phyloP scores from a whole-genome alignment of 2,888 invertebrate species.

The Tryphoninae sp. region DNA sequence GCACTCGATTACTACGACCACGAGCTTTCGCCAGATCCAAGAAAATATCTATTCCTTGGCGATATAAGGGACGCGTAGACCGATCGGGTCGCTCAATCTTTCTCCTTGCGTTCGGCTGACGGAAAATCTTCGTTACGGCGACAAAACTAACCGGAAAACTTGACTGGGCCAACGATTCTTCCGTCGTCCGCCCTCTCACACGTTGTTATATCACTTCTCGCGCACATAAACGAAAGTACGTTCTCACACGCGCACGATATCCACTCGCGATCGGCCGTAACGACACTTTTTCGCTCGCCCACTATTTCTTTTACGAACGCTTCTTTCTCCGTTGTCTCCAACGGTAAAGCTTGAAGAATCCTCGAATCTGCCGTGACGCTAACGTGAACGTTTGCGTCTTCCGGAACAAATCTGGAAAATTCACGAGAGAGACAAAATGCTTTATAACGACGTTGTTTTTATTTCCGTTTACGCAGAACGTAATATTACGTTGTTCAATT shows the following conservation, averaged over 20 bases:
- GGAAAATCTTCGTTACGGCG: background rate
- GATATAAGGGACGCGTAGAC: no score
- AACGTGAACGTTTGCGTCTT: background rate
- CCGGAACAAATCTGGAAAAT: background rate
- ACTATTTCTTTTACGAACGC: slow-evolving; percentile 10
- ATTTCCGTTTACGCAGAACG: background rate
- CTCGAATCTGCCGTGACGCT: background rate
- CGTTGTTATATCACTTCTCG: slow-evolving; percentile 32
- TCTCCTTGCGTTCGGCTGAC: background rate
- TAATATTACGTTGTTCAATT: background rate
- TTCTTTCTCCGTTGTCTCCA: background rate
- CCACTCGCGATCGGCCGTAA: slow-evolving; percentile 26
- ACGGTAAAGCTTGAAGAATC: background rate
- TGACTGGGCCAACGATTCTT: slow-evolving; percentile 12
- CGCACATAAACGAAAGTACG: background rate
- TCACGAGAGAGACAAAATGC: background rate
- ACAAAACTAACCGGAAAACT: slow-evolving; percentile 10
- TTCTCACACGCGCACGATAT: background rate
- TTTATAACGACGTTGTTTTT: background rate
- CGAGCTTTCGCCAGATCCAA: no score
- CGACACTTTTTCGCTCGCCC: slow-evolving; percentile 23
- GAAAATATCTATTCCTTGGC: no score
- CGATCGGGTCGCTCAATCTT: no score
- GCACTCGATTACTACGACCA: no score
- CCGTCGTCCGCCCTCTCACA: slow-evolving; percentile 18